These are phyloP conservation scores for Neosilurus mollespiculum DNA, from an alignment of 2,797 vertebrate genomes.

Conservation along the genomic window DNA sequence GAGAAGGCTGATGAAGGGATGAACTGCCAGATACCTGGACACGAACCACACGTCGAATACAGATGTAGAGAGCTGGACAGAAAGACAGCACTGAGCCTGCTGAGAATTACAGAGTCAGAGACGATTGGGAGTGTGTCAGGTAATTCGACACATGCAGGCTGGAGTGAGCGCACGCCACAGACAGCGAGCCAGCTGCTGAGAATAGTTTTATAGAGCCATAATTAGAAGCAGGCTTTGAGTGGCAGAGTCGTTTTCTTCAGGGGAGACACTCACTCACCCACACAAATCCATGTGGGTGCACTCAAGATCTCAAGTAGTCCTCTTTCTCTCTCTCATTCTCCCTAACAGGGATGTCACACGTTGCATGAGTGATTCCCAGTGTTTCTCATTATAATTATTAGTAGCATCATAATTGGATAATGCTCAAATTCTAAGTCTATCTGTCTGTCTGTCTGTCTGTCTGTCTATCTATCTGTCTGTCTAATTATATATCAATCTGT, in stretches of 20 bases:
- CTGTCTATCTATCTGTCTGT: not conserved
- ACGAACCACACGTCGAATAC: constrained; percentile 44
- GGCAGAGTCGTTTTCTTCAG: constrained; percentile 45
- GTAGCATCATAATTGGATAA: not conserved
- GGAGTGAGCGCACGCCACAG: constrained; percentile 30
- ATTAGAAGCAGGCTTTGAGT: constrained; percentile 57
- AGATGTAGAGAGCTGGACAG: constrained; percentile 34
- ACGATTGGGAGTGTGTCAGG: constrained; percentile 18
- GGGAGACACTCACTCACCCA: constrained; percentile 44
- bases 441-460: not conserved
- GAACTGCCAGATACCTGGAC: not conserved
- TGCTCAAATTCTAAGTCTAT: not conserved
- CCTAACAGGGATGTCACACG: not conserved
- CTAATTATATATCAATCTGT: not conserved
- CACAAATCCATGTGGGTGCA: constrained; percentile 51
- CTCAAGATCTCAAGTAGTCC: constrained; percentile 1
- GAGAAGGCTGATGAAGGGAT: not conserved
- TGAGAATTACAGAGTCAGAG: not conserved
- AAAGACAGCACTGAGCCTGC: not conserved
- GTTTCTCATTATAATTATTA: not conserved
- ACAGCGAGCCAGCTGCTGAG: constrained; percentile 49
- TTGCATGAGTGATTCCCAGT: not conserved
- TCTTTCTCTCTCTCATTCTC: not conserved
- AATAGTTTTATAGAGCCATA: constrained; percentile 52
- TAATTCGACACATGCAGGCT: constrained; percentile 47